Percentiles rank a stretch among this genome's conserved stretches.
These are phyloP conservation scores for Melitaea athalia DNA, from an alignment of 2,888 invertebrate genomes.

Conservation along the genomic window DNA sequence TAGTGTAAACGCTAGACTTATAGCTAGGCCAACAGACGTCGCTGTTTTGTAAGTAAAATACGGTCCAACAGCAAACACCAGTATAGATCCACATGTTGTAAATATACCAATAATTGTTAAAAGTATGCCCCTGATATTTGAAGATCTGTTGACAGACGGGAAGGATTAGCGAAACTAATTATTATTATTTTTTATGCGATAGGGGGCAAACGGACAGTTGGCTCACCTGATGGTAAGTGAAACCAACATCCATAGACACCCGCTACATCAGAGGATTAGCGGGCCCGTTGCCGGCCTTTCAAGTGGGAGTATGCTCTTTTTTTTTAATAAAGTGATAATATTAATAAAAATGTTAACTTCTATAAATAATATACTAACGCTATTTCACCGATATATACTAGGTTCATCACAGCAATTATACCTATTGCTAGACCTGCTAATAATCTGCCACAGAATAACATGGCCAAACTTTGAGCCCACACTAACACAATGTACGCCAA, in stretches of 20 bases:
- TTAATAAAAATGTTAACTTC: too few species aligned
- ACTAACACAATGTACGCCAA: constrained; percentile 47
- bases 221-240: too few species aligned
- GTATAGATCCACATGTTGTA: constrained; percentile 47
- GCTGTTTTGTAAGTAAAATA: constrained; percentile 44
- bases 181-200: too few species aligned
- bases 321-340: not conserved
- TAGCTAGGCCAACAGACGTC: constrained; percentile 44
- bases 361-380: constrained; percentile 47
- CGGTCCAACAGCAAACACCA: constrained; percentile 47
- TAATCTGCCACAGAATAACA: constrained; percentile 50
- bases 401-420: constrained; percentile 45
- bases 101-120: constrained; percentile 50
- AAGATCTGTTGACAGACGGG: constrained; percentile 47
- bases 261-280: too few species aligned
- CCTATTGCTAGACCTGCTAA: constrained; percentile 48
- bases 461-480: constrained; percentile 44
- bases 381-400: constrained; percentile 57
- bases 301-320: too few species aligned
- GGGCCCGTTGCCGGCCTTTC: too few species aligned
- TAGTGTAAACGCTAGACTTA: constrained; percentile 39
- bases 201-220: too few species aligned
- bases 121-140: constrained; percentile 53
- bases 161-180: constrained; percentile 17
- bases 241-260: too few species aligned